Conservation (phyloP, 2,888 invertebrate genomes). For the Sphinx pinastri region DNA sequence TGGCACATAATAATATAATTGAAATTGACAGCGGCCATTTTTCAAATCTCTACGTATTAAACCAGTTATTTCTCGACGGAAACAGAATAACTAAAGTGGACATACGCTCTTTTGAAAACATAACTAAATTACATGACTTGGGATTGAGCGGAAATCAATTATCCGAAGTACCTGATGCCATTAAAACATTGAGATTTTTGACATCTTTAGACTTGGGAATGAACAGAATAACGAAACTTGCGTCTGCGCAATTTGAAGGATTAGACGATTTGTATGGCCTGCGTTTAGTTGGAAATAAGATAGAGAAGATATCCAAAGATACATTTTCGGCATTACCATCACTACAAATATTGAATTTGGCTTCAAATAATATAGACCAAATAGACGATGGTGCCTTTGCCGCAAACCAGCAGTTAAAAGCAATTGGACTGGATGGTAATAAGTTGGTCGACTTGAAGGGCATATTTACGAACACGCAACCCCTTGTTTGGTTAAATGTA, state of each 20-base stretch:
- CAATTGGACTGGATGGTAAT: conserved; percentile 91
- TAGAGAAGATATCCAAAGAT: conserved; percentile 89
- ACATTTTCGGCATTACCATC: conserved; percentile 88
- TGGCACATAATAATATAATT: conserved; percentile 88
- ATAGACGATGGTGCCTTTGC: conserved; percentile 91
- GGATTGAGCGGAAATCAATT: conserved; percentile 90
- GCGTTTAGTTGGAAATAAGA: conserved; percentile 91
- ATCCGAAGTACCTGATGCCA: conserved; percentile 87
- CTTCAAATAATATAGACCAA: conserved; percentile 90
- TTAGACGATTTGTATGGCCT: conserved; percentile 90
- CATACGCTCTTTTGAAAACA: conserved; percentile 89
- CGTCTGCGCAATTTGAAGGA: conserved; percentile 89
- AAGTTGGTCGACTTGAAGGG: conserved; percentile 90
- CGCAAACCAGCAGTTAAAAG: conserved; percentile 88
- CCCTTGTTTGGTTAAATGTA: conserved; percentile 91
- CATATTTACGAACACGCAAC: conserved; percentile 89
- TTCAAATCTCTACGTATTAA: conserved; percentile 88
- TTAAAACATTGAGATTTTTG: conserved; percentile 87
- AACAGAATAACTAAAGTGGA: conserved; percentile 89
- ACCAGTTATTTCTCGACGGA: conserved; percentile 89
- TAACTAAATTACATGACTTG: conserved; percentile 90
- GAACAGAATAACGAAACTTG: conserved; percentile 89
- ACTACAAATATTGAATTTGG: conserved; percentile 91
- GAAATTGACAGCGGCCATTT: conserved; percentile 88
- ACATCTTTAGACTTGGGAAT: conserved; percentile 92